Base-by-base conservation (phyloP, 2,888 invertebrate species). In the Helicoverpa assulta region DNA sequence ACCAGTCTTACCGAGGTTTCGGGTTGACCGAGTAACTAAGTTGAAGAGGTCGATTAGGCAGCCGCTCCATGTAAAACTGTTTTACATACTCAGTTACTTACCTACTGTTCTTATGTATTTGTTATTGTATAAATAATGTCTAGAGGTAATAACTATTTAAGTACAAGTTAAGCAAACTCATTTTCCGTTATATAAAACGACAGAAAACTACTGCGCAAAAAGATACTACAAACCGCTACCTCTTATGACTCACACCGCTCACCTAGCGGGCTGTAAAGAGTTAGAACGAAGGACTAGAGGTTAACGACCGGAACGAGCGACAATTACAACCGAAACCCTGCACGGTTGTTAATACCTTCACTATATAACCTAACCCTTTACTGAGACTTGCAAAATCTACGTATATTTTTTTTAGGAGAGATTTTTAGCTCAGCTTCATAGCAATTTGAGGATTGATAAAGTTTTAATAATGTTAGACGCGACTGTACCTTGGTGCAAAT, bases 311-410 rank as follows among this genome's bases (percentile, higher is more conserved):
- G 70, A 84, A 83, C 77, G 78, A 76, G 75, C 65, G 67, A 82
- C 80, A 86, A 84, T 86, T 85, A 81, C 78, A 80, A 79, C 76
- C 56, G 68, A 79, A 80, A 83, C 76, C 72, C 67, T 57, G 54
- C 60, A 73, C 70, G 16, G 67, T 78, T 59, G 67, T 71, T 70
- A 33, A 33, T 33, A 33, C 33, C 72, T 68, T 73, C 68, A 58
- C 66, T 73, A 57, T 77, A 40, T n/a, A 43, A 3, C 52, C 40
- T 26, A 56, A 47, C 29, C 33, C 62, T 62, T 64, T 60, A 64
- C 33, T 64, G 54, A 47, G 54, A 69, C 69, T 76, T 68, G 47
- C 37, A 62, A 76, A 73, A 59, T 64, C 56, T 62, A 50, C 52
- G 58, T 55, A 59, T 47, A 66, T 55, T 70, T 80, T 77, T 70